Evolutionary conservation across 2,113 vertebrate species (phyloP), one percentile per base, ranked within the genome.

Genomic region (Corythornis cristatus): DNA sequence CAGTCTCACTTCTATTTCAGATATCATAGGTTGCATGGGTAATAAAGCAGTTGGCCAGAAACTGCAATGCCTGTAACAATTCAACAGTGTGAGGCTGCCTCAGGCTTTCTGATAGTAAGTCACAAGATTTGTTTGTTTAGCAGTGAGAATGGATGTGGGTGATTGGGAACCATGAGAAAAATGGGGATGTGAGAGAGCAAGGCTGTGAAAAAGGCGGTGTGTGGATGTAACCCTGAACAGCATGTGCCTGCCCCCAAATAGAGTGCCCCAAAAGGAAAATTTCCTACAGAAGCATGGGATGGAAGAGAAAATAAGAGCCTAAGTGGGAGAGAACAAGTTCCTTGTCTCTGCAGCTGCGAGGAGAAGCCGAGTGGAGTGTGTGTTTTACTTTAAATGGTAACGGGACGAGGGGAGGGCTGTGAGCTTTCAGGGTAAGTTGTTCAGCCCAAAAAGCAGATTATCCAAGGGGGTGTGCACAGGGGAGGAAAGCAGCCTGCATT

Each of bases 321-420:
- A 29, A 83, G 83, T 82, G 94, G 77, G 80, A 88, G 75, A 79
- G 87, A 87, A 56, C 88, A 83, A 84, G 22, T 74, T 89, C 61
- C 51, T 60, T 90, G 68, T 72, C 83, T 73, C 46, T 23, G 46
- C 4, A 19, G 37, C 77, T 78, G 65, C 51, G 74, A 90, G 86
- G 62, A 91, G 56, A 90, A 92, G 80, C 88, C 0, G 25, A 77
- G 65, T 2, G 0, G 28, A 43, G 45, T 1, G 21, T 74, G 64
- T 91, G 72, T 88, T 95, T 96, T 94, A 91, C 92, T 96, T 96
- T 96, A 96, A 95, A 96, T 96, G 94, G 93, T 89, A 88, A 88
- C 4, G 2, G 93, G 72, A 9, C 6, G 15, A 80, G 42, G 83
- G 65, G 73, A 95, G 70, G 35, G 74, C 71, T 0, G 0, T 46